Evolutionary conservation across 2,888 invertebrate species (phyloP).

Genomic region (Orthonevra nobilis): DNA sequence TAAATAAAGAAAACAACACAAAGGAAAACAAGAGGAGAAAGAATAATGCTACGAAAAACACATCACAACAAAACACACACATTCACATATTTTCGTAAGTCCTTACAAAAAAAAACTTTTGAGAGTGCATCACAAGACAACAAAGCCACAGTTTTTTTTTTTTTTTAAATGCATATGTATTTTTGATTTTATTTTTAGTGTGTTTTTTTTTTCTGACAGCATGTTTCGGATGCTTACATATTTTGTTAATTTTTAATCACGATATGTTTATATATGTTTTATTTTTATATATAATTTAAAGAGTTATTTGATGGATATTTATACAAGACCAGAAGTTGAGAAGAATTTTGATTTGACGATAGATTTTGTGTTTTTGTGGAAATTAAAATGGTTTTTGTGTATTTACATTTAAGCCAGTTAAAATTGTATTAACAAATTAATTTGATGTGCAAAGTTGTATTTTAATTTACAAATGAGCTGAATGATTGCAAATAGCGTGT

Average conservation of each 20-base stretch:
- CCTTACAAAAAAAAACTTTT: neutral
- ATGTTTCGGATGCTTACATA: constrained; percentile 9
- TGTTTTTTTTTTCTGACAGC: too few relatives aligned
- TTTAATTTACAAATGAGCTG: neutral
- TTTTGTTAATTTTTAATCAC: neutral
- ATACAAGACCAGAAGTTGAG: constrained; percentile 72
- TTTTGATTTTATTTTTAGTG: constrained; percentile 19
- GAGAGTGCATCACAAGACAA: constrained; percentile 60
- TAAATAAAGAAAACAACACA: constrained; percentile 16
- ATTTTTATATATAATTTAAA: constrained; percentile 18
- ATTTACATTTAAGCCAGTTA: constrained; percentile 28
- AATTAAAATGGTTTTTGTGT: constrained; percentile 17
- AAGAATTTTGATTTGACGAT: constrained; percentile 23
- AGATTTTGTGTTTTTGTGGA: constrained; percentile 11
- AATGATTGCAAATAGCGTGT: constrained; percentile 2
- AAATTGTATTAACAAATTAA: constrained; percentile 8
- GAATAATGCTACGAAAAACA: constrained; percentile 25
- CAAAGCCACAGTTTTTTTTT: constrained; percentile 53
- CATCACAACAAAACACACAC: constrained; percentile 61
- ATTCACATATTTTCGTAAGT: constrained; percentile 20
- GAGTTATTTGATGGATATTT: constrained; percentile 71
- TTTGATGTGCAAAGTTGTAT: too few relatives aligned
- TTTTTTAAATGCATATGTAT: constrained; percentile 31
- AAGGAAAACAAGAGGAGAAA: constrained; percentile 5
- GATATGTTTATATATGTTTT: neutral